Percentiles rank a stretch among this genome's conserved stretches.
Conservation (phyloP, 2,797 vertebrate species). For the Buphagus erythrorhynchus region DNA sequence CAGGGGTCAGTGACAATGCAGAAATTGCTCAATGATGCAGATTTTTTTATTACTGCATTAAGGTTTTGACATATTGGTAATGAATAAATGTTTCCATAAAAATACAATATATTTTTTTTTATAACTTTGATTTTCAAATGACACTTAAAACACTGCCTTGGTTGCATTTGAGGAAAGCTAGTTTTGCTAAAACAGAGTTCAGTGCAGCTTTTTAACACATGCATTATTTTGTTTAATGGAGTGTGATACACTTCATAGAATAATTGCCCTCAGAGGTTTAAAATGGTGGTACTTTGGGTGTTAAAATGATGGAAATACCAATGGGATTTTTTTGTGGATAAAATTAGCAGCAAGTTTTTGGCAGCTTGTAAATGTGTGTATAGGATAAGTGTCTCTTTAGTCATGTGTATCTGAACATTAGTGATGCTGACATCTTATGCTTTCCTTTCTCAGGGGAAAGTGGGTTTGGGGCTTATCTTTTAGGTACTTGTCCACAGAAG, state of each 20-base stretch:
- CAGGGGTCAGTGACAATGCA: conserved; percentile 94
- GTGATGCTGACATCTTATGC: neutral
- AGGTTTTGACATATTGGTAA: conserved; percentile 94
- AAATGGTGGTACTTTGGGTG: neutral
- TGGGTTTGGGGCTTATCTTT: neutral
- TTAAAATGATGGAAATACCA: conserved; percentile 24
- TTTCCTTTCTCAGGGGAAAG: neutral
- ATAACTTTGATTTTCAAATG: conserved; percentile 80
- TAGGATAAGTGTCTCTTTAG: neutral
- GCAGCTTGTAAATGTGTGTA: neutral
- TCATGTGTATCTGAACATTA: neutral
- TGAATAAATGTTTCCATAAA: conserved; percentile 86
- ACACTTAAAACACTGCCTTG: conserved; percentile 28
- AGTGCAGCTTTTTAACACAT: conserved; percentile 19
- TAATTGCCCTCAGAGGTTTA: conserved; percentile 7
- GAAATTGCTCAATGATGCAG: conserved; percentile 91
- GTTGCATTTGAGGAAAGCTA: conserved; percentile 45
- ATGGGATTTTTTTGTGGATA: neutral
- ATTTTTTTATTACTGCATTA: conserved; percentile 96
- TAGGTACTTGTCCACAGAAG: neutral
- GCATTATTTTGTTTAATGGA: conserved; percentile 57
- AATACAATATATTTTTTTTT: conserved; percentile 67
- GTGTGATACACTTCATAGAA: conserved; percentile 46
- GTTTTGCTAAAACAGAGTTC: conserved; percentile 46
- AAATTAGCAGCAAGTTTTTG: neutral